Evolutionary conservation across 2,888 invertebrate species (phyloP).

Genomic region (Trachelus tabidus): DNA sequence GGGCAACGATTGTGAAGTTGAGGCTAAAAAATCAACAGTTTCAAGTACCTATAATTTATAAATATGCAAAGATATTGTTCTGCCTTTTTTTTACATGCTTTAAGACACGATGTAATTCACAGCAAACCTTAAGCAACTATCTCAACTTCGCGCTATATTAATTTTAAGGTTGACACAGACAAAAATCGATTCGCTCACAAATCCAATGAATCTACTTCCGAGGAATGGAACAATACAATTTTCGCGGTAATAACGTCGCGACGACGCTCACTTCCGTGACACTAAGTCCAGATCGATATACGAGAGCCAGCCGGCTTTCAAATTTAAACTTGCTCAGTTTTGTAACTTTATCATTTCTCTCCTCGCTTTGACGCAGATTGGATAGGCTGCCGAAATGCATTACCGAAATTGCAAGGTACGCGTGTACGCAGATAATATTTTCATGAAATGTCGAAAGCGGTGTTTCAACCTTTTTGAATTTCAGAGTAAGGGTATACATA

Average conservation of each 20-base stretch:
- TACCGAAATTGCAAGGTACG: slow-evolving; percentile 33
- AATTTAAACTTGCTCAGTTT: slow-evolving; percentile 17
- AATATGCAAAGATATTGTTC: not conserved
- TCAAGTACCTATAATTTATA: not conserved
- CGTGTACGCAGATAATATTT: not conserved
- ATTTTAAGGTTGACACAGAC: not conserved
- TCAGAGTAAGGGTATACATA: not conserved
- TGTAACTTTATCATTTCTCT: slow-evolving; percentile 9
- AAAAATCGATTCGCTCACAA: not conserved
- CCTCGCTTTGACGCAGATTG: slow-evolving; percentile 14
- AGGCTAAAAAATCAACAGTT: not conserved
- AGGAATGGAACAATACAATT: not conserved
- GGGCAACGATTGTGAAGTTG: not conserved
- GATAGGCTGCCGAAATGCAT: slow-evolving; percentile 29
- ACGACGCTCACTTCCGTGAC: not conserved
- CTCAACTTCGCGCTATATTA: not conserved
- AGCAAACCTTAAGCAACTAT: not conserved
- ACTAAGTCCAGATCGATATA: not conserved
- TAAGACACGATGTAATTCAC: not conserved
- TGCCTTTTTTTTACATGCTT: not conserved
- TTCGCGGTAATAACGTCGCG: not conserved
- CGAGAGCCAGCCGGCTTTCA: slow-evolving; percentile 14
- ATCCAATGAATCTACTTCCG: not conserved
- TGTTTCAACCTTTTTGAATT: not conserved
- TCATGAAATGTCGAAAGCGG: not conserved